These are phyloP conservation scores for Nannospalax galili DNA, from an alignment of 2,113 vertebrate species.

Conservation along the genomic window DNA sequence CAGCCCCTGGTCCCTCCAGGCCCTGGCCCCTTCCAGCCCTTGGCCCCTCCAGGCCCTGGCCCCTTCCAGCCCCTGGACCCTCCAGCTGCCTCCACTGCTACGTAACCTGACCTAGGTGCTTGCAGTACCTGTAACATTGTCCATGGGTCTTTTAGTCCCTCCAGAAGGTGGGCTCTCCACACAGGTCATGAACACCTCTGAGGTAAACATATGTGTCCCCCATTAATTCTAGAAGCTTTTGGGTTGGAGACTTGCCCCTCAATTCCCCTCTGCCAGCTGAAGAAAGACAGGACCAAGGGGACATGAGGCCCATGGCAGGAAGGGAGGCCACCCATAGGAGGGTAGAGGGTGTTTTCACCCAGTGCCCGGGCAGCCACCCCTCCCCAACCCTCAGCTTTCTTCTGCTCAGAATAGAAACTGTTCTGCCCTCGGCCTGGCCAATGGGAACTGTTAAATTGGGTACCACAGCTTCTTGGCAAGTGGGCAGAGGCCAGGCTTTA, in stretches of 20 bases:
- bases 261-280: fast-evolving
- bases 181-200: fast-evolving
- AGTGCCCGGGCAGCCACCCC: not conserved
- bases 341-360: not conserved
- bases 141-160: not conserved
- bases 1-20: too few relatives aligned
- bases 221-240: not conserved
- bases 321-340: not conserved
- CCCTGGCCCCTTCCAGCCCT: too few relatives aligned
- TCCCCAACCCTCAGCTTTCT: fast-evolving
- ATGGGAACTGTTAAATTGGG: not conserved
- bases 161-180: not conserved
- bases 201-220: not conserved
- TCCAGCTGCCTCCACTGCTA: too few relatives aligned
- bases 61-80: too few relatives aligned
- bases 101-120: fast-evolving
- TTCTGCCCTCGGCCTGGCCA: not conserved
- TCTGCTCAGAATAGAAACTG: not conserved
- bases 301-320: fast-evolving
- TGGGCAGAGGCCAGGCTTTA: not conserved
- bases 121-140: not conserved
- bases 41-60: too few relatives aligned
- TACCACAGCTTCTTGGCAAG: not conserved
- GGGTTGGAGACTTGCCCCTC: not conserved
- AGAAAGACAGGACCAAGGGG: not conserved